Percentiles rank a stretch among this genome's conserved stretches.
Evolutionary conservation across 2,888 invertebrate genomes (phyloP).

Genomic region (Mechanitis messenoides): DNA sequence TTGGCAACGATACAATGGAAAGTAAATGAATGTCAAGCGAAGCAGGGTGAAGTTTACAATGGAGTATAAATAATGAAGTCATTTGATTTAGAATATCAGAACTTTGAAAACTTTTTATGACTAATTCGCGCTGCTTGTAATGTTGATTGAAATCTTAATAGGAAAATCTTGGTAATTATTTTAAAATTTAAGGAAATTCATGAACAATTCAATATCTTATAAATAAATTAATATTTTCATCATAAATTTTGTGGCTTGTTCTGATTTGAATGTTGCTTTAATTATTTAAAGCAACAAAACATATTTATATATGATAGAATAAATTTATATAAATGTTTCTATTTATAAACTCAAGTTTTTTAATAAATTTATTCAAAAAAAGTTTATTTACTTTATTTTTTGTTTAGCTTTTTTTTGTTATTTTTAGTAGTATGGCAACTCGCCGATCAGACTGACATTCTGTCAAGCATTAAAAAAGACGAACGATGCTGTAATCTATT

Average conservation of each 20-base stretch:
- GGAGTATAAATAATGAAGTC: conserved; percentile 28
- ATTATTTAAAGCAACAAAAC: too few relatives aligned
- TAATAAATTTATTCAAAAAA: too few relatives aligned
- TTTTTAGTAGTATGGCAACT: too few relatives aligned
- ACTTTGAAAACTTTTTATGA: conserved; percentile 5
- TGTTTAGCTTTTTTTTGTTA: too few relatives aligned
- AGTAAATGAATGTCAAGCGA: conserved; percentile 34
- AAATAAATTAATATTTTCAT: conserved; percentile 12
- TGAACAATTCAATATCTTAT: conserved; percentile 11
- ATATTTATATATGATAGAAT: too few relatives aligned
- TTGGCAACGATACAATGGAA: conserved; percentile 35
- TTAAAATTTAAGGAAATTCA: conserved; percentile 6
- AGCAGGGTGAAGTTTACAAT: conserved; percentile 29
- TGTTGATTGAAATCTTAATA: conserved; percentile 19
- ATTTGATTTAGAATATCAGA: conserved; percentile 19
- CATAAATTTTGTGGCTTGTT: neutral
- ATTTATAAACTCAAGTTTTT: too few relatives aligned
- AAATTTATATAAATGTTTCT: too few relatives aligned
- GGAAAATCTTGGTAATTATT: conserved; percentile 16
- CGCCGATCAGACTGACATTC: too few relatives aligned
- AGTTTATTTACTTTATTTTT: too few relatives aligned
- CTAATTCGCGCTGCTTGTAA: conserved; percentile 10
- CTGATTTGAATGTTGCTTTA: too few relatives aligned
- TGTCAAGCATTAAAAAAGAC: too few relatives aligned
- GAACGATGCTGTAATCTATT: too few relatives aligned